Conservation (phyloP, 2,888 invertebrate genomes). For the Frankliniella fusca region DNA sequence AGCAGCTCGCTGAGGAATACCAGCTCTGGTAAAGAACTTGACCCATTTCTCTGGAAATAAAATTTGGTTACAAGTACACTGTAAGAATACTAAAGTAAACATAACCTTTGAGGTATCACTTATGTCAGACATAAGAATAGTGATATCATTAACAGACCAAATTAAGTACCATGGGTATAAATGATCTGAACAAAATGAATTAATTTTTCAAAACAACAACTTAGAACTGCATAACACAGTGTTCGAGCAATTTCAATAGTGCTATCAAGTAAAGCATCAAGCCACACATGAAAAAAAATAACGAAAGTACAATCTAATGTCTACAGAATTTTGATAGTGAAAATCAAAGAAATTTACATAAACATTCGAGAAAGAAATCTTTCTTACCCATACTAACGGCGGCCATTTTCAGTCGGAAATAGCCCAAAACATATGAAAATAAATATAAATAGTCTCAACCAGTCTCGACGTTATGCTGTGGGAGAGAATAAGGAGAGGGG, state of each 20-base stretch:
- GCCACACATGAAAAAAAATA: not conserved
- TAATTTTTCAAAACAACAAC: not conserved
- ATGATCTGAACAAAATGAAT: not conserved
- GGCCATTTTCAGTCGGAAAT: not conserved
- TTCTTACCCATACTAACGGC: not conserved
- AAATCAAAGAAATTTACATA: not conserved
- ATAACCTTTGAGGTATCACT: not conserved
- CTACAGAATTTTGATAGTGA: not conserved
- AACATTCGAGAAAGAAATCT: not conserved
- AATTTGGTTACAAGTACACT: constrained; percentile 9
- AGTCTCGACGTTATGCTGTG: too few relatives aligned
- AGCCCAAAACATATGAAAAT: not conserved
- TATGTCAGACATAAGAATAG: not conserved
- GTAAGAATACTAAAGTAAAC: not conserved
- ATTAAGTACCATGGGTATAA: not conserved
- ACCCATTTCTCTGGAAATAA: constrained; percentile 66
- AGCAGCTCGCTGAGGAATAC: constrained; percentile 73
- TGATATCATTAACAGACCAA: not conserved
- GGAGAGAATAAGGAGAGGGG: not conserved
- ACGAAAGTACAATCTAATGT: not conserved
- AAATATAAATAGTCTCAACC: not conserved
- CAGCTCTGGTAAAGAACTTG: constrained; percentile 78
- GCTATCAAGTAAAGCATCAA: not conserved
- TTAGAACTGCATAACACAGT: not conserved
- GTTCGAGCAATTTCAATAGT: not conserved